A percentile compares a stretch with the other conserved stretches of the same genome.
Evolutionary conservation across 2,888 invertebrate species (phyloP).

Genomic region (Ellobium chinense): DNA sequence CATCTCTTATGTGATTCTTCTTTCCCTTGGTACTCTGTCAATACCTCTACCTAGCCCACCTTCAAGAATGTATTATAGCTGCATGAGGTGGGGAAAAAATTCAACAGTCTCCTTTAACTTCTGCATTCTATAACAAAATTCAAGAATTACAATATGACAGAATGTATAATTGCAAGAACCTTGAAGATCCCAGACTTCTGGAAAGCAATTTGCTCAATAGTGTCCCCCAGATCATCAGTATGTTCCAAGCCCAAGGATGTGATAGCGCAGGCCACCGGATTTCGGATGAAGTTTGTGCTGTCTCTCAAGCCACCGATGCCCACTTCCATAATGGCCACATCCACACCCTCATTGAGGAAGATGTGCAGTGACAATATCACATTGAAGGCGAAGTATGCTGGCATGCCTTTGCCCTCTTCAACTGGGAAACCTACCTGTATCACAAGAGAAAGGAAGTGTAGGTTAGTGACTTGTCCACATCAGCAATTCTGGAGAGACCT

Average conservation of each 20-base stretch:
- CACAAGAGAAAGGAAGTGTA: neutral
- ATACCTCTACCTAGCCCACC: too few relatives aligned
- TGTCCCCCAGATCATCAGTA: slow-evolving; percentile 88
- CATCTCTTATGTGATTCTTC: too few relatives aligned
- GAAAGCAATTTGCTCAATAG: slow-evolving; percentile 92
- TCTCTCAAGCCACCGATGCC: slow-evolving; percentile 98
- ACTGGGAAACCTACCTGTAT: slow-evolving; percentile 6
- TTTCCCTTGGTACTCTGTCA: too few relatives aligned
- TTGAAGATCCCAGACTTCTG: slow-evolving; percentile 99
- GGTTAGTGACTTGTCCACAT: neutral
- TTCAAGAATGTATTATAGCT: too few relatives aligned
- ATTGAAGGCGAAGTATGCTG: slow-evolving; percentile 95
- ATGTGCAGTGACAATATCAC: slow-evolving; percentile 94
- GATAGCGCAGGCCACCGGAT: slow-evolving; percentile 92
- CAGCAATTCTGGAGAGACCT: too few relatives aligned
- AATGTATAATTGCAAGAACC: too few relatives aligned
- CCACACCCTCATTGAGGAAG: slow-evolving; percentile 87
- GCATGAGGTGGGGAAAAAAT: too few relatives aligned
- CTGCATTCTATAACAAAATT: too few relatives aligned
- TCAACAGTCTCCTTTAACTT: too few relatives aligned
- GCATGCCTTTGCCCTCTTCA: slow-evolving; percentile 83
- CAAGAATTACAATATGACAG: too few relatives aligned
- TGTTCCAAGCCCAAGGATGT: slow-evolving; percentile 92
- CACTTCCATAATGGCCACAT: slow-evolving; percentile 96
- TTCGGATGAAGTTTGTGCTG: slow-evolving; percentile 94